These are phyloP conservation scores for Heliconius congener DNA, from an alignment of 1,140 invertebrate species.

Conservation along the genomic window DNA sequence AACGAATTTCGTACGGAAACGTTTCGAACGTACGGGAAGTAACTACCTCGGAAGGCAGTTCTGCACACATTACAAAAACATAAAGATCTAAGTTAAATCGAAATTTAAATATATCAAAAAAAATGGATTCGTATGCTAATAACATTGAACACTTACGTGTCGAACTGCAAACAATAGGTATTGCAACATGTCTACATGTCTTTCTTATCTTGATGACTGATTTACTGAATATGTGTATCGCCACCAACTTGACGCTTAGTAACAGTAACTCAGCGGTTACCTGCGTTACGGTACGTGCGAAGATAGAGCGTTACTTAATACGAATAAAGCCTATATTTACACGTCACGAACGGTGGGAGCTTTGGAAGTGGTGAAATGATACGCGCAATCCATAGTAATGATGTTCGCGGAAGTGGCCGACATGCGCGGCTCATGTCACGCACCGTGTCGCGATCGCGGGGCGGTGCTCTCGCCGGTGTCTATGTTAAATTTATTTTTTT, in stretches of 20 bases:
- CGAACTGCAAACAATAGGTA: constrained; percentile 40
- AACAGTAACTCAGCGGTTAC: constrained; percentile 42
- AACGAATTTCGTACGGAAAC: background rate
- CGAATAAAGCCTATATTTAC: constrained; percentile 24
- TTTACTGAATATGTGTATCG: constrained; percentile 40
- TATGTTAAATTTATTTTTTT: background rate
- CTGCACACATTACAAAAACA: too few species aligned
- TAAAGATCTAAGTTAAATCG: background rate
- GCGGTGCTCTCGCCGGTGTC: background rate
- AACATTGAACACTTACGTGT: constrained; percentile 1
- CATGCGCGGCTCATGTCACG: constrained; percentile 39
- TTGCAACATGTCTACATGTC: constrained; percentile 42
- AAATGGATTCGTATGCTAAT: background rate
- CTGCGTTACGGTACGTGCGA: constrained; percentile 3
- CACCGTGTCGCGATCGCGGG: constrained; percentile 30
- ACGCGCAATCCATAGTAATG: constrained; percentile 64
- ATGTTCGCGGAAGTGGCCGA: constrained; percentile 63
- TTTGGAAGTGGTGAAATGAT: constrained; percentile 46
- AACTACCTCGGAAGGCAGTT: too few species aligned
- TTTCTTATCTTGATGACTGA: constrained; percentile 48
- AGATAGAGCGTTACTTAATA: background rate
- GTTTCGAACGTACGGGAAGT: too few species aligned
- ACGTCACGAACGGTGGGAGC: background rate
- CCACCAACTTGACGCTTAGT: constrained; percentile 33
- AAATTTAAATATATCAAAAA: background rate